phyloP scores from a whole-genome alignment of 2,113 vertebrate species.

The Malurus cyaneus region DNA sequence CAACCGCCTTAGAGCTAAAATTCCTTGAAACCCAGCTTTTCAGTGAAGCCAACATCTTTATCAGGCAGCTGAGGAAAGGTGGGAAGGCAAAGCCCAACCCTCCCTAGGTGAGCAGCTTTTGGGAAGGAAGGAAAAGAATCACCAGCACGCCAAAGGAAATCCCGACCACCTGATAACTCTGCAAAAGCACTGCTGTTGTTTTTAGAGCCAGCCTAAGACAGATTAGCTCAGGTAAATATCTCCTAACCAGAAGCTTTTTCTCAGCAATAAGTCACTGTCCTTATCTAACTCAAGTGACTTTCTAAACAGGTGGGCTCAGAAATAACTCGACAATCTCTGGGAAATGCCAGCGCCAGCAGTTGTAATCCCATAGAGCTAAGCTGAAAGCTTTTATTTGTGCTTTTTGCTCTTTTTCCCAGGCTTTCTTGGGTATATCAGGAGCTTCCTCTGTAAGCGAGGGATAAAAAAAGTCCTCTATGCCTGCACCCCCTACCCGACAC shows the following conservation, averaged over 20 bases:
- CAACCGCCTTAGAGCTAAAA: neutral
- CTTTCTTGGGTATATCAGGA: neutral
- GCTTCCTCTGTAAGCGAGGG: neutral
- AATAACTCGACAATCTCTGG: neutral
- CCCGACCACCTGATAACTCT: neutral
- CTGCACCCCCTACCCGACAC: neutral
- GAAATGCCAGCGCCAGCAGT: neutral
- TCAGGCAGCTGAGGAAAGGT: neutral
- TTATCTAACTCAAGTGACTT: conserved; percentile 50
- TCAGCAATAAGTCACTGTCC: conserved; percentile 41
- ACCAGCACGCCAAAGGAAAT: neutral
- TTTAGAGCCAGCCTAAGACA: conserved; percentile 20
- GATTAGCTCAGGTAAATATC: conserved; percentile 48
- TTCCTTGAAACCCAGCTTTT: neutral
- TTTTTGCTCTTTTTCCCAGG: neutral
- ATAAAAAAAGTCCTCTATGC: neutral
- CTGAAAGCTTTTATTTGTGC: neutral
- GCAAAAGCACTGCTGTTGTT: conserved; percentile 10
- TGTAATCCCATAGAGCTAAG: conserved; percentile 17
- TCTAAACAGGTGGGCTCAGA: conserved; percentile 15
- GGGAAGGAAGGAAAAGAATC: neutral
- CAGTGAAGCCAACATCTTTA: neutral
- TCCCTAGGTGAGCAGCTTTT: neutral
- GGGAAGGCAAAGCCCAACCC: neutral
- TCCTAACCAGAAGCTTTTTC: conserved; percentile 26